These are phyloP conservation scores for Rousettus madagascariensis DNA, from an alignment of 2,797 vertebrate species.

Conservation along the genomic window DNA sequence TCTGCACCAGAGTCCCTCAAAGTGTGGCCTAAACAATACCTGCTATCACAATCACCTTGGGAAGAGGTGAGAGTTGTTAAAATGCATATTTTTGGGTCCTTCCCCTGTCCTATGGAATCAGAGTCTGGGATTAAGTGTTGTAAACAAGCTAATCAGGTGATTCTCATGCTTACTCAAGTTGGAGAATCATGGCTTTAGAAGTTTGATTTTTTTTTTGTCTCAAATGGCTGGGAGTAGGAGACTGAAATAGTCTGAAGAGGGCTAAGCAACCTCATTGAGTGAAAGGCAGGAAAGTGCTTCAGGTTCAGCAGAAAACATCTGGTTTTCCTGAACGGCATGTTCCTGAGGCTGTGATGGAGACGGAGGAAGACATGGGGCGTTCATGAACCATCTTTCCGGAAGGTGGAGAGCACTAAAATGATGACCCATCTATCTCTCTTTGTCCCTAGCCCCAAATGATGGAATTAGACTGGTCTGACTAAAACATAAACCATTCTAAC, in stretches of 20 bases:
- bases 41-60: neutral
- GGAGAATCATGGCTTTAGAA: neutral
- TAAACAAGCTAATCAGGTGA: neutral
- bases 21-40: neutral
- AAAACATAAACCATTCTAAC: neutral
- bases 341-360: neutral
- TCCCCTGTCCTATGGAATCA: neutral
- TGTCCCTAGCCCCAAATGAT: neutral
- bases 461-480: neutral
- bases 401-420: neutral
- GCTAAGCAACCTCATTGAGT: neutral
- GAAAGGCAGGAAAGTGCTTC: neutral
- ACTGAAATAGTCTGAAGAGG: neutral
- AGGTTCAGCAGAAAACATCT: neutral
- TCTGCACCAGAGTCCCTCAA: neutral
- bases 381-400: neutral
- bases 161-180: neutral
- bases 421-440: neutral
- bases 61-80: neutral
- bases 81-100: neutral
- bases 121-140: neutral
- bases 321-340: neutral
- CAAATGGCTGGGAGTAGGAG: neutral
- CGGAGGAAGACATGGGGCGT: neutral
- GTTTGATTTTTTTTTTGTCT: neutral